These are phyloP conservation scores for Tragelaphus scriptus DNA, from an alignment of 2,113 vertebrate species.

Conservation along the genomic window DNA sequence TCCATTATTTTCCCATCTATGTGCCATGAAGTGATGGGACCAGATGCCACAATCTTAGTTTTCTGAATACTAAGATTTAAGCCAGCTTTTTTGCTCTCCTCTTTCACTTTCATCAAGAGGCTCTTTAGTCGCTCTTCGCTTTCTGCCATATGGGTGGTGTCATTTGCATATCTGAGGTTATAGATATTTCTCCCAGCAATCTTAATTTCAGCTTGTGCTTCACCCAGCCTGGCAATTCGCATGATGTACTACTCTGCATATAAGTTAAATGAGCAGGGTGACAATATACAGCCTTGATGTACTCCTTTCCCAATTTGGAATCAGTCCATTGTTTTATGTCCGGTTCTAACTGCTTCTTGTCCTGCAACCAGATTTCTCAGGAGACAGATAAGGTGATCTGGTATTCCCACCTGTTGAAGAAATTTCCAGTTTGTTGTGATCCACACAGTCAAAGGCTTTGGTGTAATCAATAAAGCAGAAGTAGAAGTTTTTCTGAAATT, in stretches of 20 bases:
- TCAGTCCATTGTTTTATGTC: neutral
- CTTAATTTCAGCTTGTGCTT: neutral
- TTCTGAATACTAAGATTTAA: neutral
- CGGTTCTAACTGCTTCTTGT: neutral
- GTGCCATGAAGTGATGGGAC: neutral
- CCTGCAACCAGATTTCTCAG: neutral
- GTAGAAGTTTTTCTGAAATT: neutral
- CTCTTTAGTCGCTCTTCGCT: neutral
- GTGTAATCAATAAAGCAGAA: neutral
- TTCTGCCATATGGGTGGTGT: neutral
- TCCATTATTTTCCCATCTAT: neutral
- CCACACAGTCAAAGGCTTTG: neutral
- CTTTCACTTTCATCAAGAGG: neutral
- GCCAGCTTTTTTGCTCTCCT: neutral
- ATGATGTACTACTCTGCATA: neutral
- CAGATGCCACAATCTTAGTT: neutral
- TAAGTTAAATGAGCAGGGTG: neutral
- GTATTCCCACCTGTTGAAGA: neutral
- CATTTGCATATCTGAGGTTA: neutral
- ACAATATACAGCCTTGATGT: neutral
- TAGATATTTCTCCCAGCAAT: neutral
- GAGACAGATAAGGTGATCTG: neutral
- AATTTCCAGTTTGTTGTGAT: neutral
- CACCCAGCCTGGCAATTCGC: neutral
- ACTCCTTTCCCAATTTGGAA: neutral